Evolutionary conservation across 2,888 invertebrate species (phyloP), one percentile per base, ranked within the genome.

Genomic region (Acanthopleura granulata): DNA sequence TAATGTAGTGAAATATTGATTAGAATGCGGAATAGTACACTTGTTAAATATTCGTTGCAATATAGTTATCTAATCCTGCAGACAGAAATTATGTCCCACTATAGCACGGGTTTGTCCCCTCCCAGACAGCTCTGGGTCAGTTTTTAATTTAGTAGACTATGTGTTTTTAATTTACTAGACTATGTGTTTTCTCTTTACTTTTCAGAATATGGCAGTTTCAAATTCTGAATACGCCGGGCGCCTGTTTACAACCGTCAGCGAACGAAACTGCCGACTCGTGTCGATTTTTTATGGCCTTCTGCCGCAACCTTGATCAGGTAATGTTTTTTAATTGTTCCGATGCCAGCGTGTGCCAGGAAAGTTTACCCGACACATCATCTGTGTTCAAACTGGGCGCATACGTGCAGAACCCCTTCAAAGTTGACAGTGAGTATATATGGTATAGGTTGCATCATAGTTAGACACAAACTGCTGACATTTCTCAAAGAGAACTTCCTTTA

Each of bases 291-390:
- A 66, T 66, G 66, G 66, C 66, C 22, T 66, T 66, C 29, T 66
- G 66, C 14, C 22, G 29, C 18, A 66, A 66, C 25, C 29, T 66
- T 3, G 66, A 66, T 6, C 4, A 27, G 25, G 16, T 66, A 6
- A 66, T 25, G 66, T 66, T 66, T 27, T 12, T 66, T 66, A 27
- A 27, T 27, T 66, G 66, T 66, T 66, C 66, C 22, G 66, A 66
- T 27, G 66, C 66, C 66, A 66, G 66, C 66, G 66, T 66, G 18
- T 66, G 66, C 25, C 66, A 66, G 66, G 22, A 66, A 16, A 66
- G 25, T 66, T 27, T 16, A 6, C 15, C 18, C 3, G 66, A 66
- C 14, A 22, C 22, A 6, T 3, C 22, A 6, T 16, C 22, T 16
- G 29, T 27, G 14, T 66, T 66, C 66, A 66, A 66, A 27, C 22